Percentiles rank a stretch among this genome's conserved stretches.
Conservation (phyloP, 2,113 vertebrate genomes). For the Xyrauchen texanus region DNA sequence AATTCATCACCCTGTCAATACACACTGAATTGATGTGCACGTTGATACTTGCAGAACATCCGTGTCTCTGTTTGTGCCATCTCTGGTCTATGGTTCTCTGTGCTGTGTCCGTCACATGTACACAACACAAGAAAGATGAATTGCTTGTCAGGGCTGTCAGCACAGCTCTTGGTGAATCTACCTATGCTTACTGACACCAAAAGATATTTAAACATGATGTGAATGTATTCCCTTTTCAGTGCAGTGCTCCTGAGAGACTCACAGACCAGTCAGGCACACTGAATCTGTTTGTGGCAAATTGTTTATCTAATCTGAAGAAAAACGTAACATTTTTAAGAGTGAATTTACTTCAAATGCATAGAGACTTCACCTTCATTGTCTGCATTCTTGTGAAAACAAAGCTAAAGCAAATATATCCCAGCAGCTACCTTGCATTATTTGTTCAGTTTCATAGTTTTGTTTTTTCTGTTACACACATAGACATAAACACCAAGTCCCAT, state of each 20-base stretch:
- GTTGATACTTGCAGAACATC: not conserved
- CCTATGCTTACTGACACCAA: slow-evolving; percentile 53
- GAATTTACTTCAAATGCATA: not conserved
- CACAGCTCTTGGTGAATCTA: slow-evolving; percentile 45
- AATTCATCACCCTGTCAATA: slow-evolving; percentile 10
- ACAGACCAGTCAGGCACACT: slow-evolving; percentile 52
- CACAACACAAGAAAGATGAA: slow-evolving; percentile 53
- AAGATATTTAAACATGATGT: slow-evolving; percentile 61
- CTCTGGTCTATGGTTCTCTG: not conserved
- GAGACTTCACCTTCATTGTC: not conserved
- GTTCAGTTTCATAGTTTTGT: not conserved
- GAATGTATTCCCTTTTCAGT: slow-evolving; percentile 56
- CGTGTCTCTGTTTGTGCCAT: not conserved
- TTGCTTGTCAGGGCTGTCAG: slow-evolving; percentile 64
- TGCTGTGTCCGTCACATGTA: slow-evolving; percentile 50
- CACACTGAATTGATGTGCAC: not conserved
- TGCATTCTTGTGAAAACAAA: not conserved
- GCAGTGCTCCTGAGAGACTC: slow-evolving; percentile 27
- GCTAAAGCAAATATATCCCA: not conserved
- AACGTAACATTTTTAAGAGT: not conserved
- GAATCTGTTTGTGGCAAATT: slow-evolving; percentile 22
- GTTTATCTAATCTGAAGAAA: slow-evolving; percentile 54
- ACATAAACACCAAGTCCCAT: not conserved
- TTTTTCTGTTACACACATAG: not conserved
- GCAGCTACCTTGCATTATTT: too few relatives aligned